Evolutionary conservation across 2,797 vertebrate species (phyloP), one percentile per base, ranked within the genome.

Genomic region (Macrochelys suwanniensis): DNA sequence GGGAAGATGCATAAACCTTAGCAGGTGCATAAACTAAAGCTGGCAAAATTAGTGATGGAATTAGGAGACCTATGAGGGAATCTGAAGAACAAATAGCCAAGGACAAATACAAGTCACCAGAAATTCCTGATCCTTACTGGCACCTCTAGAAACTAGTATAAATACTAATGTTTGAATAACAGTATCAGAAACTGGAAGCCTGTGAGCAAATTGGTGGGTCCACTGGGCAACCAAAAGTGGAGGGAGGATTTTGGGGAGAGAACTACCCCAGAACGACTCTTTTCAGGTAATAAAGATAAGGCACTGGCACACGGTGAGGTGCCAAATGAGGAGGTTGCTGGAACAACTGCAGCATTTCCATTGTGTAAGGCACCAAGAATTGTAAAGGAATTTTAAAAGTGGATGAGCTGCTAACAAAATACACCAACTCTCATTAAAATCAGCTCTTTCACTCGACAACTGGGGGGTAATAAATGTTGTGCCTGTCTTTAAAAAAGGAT

Each of bases 31-130:
- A 47, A 65, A 11, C 79, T 45, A 57, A 28, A 88, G 80, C 59
- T 78, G 31, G 56, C 28, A 96, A 94, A 93, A 94, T 1, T 1
- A 78, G 83, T 93, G 94, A 94, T 57, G 31, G 86, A n/a, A 93
- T 90, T 92, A 95, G 83, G 56, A 94, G 90, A 42, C 51, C 83
- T 92, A 71, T 82, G 53, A 93, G 33, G 94, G 90, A 85, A 92
- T 42, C 1, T 92, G 89, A 95, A 90, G 91, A 37, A 77, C 89
- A 86, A 80, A 90, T 84, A 96, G 68, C 84, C 82, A 84, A 94
- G 84, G 59, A 94, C 37, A 91, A 83, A 91, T 91, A 84, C 51
- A 88, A 94, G 76, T 84, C 68, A 84, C 80, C 54, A 94, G 68
- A 90, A 96, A 92, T 56, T 90, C 80, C 80, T 77, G 26, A 54